phyloP scores from a whole-genome alignment of 2,888 invertebrate species.

The Sinelater perroti region DNA sequence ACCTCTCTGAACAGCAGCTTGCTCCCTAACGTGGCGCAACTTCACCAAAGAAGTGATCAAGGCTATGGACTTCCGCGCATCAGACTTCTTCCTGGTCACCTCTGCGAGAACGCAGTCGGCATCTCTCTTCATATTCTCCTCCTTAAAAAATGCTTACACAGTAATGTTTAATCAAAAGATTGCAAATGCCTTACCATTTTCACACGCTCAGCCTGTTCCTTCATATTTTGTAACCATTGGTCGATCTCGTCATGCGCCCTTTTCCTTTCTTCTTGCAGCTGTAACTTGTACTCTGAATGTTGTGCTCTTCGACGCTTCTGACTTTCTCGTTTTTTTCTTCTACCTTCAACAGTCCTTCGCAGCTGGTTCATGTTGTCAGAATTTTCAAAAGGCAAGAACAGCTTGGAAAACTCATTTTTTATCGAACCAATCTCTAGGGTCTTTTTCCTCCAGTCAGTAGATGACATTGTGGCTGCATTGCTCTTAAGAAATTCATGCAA shows the following conservation, averaged over 20 bases:
- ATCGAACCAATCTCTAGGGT: slow-evolving; percentile 63
- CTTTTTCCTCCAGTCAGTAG: slow-evolving; percentile 66
- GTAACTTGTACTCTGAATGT: slow-evolving; percentile 49
- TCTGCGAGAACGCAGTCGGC: slow-evolving; percentile 76
- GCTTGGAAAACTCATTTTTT: slow-evolving; percentile 61
- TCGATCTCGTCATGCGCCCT: slow-evolving; percentile 71
- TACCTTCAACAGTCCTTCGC: slow-evolving; percentile 61
- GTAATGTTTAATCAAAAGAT: not conserved
- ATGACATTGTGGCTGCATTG: slow-evolving; percentile 61
- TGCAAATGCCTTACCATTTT: slow-evolving; percentile 65
- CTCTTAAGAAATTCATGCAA: slow-evolving; percentile 60
- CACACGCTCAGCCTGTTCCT: slow-evolving; percentile 68
- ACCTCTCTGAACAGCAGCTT: slow-evolving; percentile 71
- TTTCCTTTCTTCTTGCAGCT: slow-evolving; percentile 57
- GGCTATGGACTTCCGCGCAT: slow-evolving; percentile 72
- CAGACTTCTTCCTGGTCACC: slow-evolving; percentile 74
- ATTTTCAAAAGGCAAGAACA: slow-evolving; percentile 59
- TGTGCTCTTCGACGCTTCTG: slow-evolving; percentile 62
- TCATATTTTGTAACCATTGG: slow-evolving; percentile 71
- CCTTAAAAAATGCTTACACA: slow-evolving; percentile 57
- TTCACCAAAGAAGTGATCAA: slow-evolving; percentile 72
- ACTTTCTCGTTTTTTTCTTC: slow-evolving; percentile 61
- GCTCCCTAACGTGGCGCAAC: slow-evolving; percentile 70
- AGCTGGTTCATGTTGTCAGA: slow-evolving; percentile 59
- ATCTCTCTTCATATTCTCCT: slow-evolving; percentile 71